A percentile compares a stretch with the other conserved stretches of the same genome.
phyloP scores from a whole-genome alignment of 23 tunicate species.

The Corella eumyota region DNA sequence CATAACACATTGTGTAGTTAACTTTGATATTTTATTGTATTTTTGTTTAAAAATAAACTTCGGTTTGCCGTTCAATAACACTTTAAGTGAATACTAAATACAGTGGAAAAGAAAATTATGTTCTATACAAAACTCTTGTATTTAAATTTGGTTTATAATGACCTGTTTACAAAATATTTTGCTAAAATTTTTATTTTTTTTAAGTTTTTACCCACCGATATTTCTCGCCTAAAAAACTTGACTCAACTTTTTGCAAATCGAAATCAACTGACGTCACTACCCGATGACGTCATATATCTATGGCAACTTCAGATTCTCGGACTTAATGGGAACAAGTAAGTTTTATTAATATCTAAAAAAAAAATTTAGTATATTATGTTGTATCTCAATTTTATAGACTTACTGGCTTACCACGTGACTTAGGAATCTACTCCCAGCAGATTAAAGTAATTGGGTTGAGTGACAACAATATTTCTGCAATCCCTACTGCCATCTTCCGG shows the following conservation, averaged over 20 bases:
- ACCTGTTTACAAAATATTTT: too few relatives aligned
- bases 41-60: too few relatives aligned
- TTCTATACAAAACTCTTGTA: too few relatives aligned
- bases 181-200: too few relatives aligned
- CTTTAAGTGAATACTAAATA: too few relatives aligned
- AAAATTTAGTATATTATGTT: too few relatives aligned
- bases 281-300: conserved; percentile 16
- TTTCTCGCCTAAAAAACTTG: conserved; percentile 30
- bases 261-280: conserved; percentile 16
- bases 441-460: conserved; percentile 23
- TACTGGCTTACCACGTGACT: conserved; percentile 1
- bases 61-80: too few relatives aligned
- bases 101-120: too few relatives aligned
- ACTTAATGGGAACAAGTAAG: conserved; percentile 56
- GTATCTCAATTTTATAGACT: too few relatives aligned
- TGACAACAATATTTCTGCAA: conserved; percentile 9
- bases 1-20: too few relatives aligned
- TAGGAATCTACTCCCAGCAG: background rate
- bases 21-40: too few relatives aligned
- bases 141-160: too few relatives aligned
- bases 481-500: conserved; percentile 19
- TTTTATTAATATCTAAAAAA: background rate
- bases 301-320: conserved; percentile 61
- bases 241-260: conserved; percentile 51
- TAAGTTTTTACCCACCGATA: conserved; percentile 20